A percentile compares a stretch with the other conserved stretches of the same genome.
Conservation (phyloP, 2,797 vertebrate genomes). For the Erpetoichthys calabaricus region DNA sequence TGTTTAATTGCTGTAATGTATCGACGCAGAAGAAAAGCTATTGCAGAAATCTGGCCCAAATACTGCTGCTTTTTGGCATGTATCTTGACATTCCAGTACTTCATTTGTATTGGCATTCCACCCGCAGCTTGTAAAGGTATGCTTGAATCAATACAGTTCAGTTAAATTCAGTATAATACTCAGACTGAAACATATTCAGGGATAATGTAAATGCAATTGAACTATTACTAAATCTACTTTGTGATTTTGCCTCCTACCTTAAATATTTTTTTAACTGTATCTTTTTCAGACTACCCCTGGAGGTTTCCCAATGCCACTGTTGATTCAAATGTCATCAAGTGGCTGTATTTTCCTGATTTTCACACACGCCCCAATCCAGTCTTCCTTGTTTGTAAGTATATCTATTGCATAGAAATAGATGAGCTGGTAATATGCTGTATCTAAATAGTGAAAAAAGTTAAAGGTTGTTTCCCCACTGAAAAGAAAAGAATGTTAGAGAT, state of each 20-base stretch:
- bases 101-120: conserved; percentile 88
- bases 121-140: conserved; percentile 87
- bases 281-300: conserved; percentile 84
- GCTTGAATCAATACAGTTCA: conserved; percentile 5
- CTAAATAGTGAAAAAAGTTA: too few species aligned
- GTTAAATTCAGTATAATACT: not conserved
- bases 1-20: conserved; percentile 77
- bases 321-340: conserved; percentile 85
- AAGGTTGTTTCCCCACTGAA: too few species aligned
- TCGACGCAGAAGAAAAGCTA: conserved; percentile 86
- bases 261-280: conserved; percentile 1
- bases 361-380: conserved; percentile 61
- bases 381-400: conserved; percentile 84
- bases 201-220: too few species aligned
- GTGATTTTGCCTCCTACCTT: not conserved
- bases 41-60: conserved; percentile 93
- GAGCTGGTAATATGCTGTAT: too few species aligned
- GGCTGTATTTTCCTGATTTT: conserved; percentile 93
- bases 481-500: too few species aligned
- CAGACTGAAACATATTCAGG: too few species aligned
- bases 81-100: conserved; percentile 86
- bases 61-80: conserved; percentile 93
- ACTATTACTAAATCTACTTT: not conserved
- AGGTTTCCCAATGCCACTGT: conserved; percentile 58
- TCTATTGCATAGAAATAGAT: conserved; percentile 1